These are phyloP conservation scores for Cervus canadensis DNA, from an alignment of 2,113 vertebrate genomes.

Conservation along the genomic window DNA sequence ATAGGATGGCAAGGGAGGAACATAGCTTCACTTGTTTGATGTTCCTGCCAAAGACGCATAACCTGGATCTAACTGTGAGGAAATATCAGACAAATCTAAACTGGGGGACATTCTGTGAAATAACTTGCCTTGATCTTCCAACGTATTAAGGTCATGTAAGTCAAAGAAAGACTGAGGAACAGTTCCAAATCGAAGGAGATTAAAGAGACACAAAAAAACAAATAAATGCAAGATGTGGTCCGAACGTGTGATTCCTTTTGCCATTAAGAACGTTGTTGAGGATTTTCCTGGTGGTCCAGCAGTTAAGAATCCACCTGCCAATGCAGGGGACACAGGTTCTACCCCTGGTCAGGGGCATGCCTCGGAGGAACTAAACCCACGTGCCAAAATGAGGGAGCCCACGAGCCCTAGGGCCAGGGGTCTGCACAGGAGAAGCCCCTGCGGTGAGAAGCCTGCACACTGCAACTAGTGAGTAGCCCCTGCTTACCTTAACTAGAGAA, in stretches of 20 bases:
- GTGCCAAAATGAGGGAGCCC: neutral
- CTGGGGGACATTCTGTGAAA: neutral
- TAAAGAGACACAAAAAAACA: neutral
- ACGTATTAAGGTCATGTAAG: neutral
- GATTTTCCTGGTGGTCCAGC: neutral
- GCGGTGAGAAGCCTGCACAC: neutral
- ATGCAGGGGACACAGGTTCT: accelerated
- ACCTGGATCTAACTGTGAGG: neutral
- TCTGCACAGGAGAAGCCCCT: neutral
- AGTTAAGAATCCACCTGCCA: neutral
- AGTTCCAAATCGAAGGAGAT: neutral
- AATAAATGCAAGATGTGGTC: neutral
- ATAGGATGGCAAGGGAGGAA: neutral
- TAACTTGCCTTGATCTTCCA: neutral
- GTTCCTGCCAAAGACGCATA: neutral
- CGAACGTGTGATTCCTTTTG: neutral
- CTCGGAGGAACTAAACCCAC: accelerated
- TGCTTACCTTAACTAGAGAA: neutral
- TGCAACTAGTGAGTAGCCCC: neutral
- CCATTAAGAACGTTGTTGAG: neutral
- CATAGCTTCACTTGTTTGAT: neutral
- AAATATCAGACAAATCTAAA: neutral
- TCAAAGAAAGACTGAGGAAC: neutral
- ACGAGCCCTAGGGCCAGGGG: neutral
- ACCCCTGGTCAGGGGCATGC: neutral